Base-by-base conservation (phyloP, 92 coral and sea anemone species). In the Palythoa grandiflora region DNA sequence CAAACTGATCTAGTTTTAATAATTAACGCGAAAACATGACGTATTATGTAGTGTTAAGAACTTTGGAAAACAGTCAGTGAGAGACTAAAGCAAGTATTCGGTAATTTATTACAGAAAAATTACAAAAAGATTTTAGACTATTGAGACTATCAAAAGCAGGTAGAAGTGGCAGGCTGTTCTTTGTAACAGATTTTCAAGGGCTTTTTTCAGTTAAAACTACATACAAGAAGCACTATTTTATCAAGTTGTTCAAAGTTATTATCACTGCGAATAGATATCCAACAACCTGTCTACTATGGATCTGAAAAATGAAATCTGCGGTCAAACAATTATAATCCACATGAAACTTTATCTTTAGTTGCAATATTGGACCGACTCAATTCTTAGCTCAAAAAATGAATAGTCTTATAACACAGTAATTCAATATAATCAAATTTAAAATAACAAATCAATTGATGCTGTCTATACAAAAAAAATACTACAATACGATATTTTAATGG, bases 221-320 rank as follows among this genome's bases (percentile, higher is more conserved):
- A 44, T 44, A 44, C 14, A 36, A 28, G 28, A 28, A 28, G 28
- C 28, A 28, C 28, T 11, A 20, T 11, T 68, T 77, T 78, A 37
- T 78, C 83, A 35, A 63, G 68, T 54, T 77, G 68, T 78, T 78
- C 51, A 78, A 78, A 57, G 6, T 37, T 78, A 36, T 78, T 60
- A 14, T 55, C 59, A 38, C 28, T 35, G 36, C 83, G 70, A 78
- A 57, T 53, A 57, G 68, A 78, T 53, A 78, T 19, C 38, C 55
- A 57, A 57, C 28, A 7, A 57, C 3, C 44, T 6, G 55, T 21
- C 71, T 35, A 17, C 36, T 28, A 35, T 5, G 39, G 15, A 2
- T 20, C 15, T 28, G 28, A 20, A 81, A 28, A 38, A 15, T 16
- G 73, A 15, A 73, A 80, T 80, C 36, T 63, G 74, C 5, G 38